Evolutionary conservation across 2,888 invertebrate genomes (phyloP).

Genomic region (Agapostemon virescens): DNA sequence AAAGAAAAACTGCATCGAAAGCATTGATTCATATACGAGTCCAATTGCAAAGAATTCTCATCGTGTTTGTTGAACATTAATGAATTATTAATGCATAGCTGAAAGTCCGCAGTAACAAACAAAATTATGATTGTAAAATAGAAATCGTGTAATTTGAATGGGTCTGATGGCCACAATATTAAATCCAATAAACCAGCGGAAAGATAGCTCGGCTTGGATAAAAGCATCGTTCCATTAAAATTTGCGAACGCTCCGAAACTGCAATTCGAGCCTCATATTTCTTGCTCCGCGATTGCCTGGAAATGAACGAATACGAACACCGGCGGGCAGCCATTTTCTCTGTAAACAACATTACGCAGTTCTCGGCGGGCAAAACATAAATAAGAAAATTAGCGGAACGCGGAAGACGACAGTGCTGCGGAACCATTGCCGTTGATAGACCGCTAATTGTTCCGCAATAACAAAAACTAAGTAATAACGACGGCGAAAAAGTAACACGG

Average conservation of each 20-base stretch:
- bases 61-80: too few species aligned
- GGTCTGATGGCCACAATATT: not conserved
- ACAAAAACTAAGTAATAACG: not conserved
- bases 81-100: too few species aligned
- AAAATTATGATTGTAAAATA: not conserved
- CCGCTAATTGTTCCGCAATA: not conserved
- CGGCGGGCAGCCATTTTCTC: not conserved
- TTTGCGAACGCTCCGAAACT: not conserved
- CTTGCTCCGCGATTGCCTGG: not conserved
- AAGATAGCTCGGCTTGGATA: not conserved
- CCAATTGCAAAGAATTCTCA: too few species aligned
- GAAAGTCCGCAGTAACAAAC: not conserved
- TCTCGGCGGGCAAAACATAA: not conserved
- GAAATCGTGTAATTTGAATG: not conserved
- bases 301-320: not conserved
- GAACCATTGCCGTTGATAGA: not conserved
- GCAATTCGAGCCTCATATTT: not conserved
- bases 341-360: not conserved
- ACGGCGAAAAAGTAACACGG: not conserved
- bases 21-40: too few species aligned
- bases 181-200: not conserved
- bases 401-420: not conserved
- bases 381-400: not conserved
- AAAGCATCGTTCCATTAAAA: conserved; percentile 2
- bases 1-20: too few species aligned